Evolutionary conservation across 2,888 invertebrate genomes (phyloP).

Genomic region (Apocheima hispidaria): DNA sequence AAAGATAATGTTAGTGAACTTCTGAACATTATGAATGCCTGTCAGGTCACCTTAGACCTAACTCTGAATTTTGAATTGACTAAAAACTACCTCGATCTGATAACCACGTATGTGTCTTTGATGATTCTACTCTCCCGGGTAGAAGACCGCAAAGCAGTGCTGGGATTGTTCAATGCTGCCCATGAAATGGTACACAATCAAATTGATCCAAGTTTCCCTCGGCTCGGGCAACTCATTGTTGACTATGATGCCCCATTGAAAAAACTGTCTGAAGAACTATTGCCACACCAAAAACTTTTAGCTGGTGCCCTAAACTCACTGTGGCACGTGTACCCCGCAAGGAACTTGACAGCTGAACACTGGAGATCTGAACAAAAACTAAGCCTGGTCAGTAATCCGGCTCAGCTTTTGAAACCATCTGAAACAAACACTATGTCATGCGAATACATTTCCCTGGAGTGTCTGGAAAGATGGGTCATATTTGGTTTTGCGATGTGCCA

Average conservation of each 20-base stretch:
- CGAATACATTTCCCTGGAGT: slow-evolving; percentile 97
- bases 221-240: slow-evolving; percentile 98
- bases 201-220: slow-evolving; percentile 96
- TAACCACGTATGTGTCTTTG: slow-evolving; percentile 96
- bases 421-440: slow-evolving; percentile 98
- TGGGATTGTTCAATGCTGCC: slow-evolving; percentile 98
- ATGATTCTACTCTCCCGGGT: slow-evolving; percentile 99
- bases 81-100: slow-evolving; percentile 97
- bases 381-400: slow-evolving; percentile 97
- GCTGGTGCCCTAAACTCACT: slow-evolving; percentile 95
- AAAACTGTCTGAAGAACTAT: slow-evolving; percentile 98
- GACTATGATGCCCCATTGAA: slow-evolving; percentile 98
- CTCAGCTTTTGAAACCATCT: slow-evolving; percentile 97
- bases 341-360: slow-evolving; percentile 97
- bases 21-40: slow-evolving; percentile 98
- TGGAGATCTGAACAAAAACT: slow-evolving; percentile 97
- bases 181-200: slow-evolving; percentile 98
- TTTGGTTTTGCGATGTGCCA: slow-evolving; percentile 97
- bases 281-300: slow-evolving; percentile 95
- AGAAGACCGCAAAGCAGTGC: slow-evolving; percentile 98
- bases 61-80: slow-evolving; percentile 98
- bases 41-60: slow-evolving; percentile 97
- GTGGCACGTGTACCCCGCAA: slow-evolving; percentile 93
- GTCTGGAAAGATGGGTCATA: slow-evolving; percentile 98
- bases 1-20: slow-evolving; percentile 97